Percentiles rank a stretch among this genome's conserved stretches.
These are phyloP conservation scores for Hesperia comma DNA, from an alignment of 2,888 invertebrate species.

Conservation along the genomic window DNA sequence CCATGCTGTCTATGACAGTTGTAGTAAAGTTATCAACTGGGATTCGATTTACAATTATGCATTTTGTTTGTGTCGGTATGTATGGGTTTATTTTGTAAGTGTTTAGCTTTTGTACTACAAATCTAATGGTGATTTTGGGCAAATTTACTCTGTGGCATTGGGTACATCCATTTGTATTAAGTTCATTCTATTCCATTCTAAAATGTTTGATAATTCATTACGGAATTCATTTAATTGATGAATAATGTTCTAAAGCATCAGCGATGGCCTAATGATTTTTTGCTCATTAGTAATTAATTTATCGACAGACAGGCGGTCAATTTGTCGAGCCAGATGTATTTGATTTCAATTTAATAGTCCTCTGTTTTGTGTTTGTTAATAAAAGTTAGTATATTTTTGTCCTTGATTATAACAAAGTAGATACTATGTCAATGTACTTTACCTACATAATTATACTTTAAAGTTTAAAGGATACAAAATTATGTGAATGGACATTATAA, in stretches of 20 bases:
- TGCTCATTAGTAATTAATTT: conserved; percentile 19
- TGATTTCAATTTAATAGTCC: too few relatives aligned
- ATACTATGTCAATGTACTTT: background rate
- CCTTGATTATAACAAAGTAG: too few relatives aligned
- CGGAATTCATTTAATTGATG: background rate
- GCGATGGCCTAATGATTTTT: conserved; percentile 22
- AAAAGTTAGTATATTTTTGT: too few relatives aligned
- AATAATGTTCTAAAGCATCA: conserved; percentile 3
- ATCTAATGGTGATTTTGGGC: conserved; percentile 20
- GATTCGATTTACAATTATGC: background rate
- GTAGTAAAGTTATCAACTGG: background rate
- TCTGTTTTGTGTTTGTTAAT: too few relatives aligned
- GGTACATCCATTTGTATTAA: background rate
- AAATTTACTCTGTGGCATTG: conserved; percentile 1
- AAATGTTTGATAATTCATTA: background rate
- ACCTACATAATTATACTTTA: background rate
- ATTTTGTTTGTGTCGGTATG: conserved; percentile 15
- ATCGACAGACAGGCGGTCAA: conserved; percentile 4
- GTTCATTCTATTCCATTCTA: background rate
- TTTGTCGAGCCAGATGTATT: background rate
- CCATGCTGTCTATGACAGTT: too few relatives aligned
- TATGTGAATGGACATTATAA: background rate
- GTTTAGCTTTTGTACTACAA: conserved; percentile 29
- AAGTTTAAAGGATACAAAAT: background rate
- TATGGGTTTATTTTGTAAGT: conserved; percentile 37